Conservation (phyloP, 2,797 vertebrate genomes). For the Neosalanx taihuensis region DNA sequence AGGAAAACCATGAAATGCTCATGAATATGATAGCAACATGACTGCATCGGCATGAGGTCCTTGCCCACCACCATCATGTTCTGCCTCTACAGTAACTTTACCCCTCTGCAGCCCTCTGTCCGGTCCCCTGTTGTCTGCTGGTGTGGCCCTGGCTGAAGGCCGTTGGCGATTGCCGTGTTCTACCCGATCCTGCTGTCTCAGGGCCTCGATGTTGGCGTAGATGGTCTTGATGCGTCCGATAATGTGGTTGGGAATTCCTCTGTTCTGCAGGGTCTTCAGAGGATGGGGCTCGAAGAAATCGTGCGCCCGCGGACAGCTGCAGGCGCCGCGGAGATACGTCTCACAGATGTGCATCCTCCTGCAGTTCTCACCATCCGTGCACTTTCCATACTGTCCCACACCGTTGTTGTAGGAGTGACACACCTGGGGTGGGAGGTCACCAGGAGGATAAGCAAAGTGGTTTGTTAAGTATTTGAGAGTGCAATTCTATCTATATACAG, state of each 20-base stretch:
- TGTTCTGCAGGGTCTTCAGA: conserved; percentile 3
- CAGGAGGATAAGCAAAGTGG: too few relatives aligned
- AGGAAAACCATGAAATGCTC: neutral
- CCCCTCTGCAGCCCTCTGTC: too few relatives aligned
- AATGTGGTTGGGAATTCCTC: conserved; percentile 30
- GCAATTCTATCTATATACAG: neutral
- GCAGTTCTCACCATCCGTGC: conserved; percentile 36
- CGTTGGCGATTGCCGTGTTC: neutral
- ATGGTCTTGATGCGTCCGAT: conserved; percentile 24
- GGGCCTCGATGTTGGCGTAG: conserved; percentile 42
- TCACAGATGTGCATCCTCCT: conserved; percentile 41
- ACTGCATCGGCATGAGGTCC: neutral
- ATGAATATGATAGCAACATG: too few relatives aligned
- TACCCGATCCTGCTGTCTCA: conserved; percentile 21
- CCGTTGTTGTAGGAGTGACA: conserved; percentile 42
- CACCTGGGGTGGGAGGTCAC: conserved; percentile 22
- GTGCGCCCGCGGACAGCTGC: conserved; percentile 41
- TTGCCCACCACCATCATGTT: too few relatives aligned
- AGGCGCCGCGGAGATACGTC: conserved; percentile 36
- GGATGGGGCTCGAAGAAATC: conserved; percentile 40
- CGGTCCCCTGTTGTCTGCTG: neutral
- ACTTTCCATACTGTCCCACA: conserved; percentile 28
- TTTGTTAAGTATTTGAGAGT: neutral
- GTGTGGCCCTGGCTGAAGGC: neutral
- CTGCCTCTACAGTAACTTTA: too few relatives aligned